A percentile compares a stretch with the other conserved stretches of the same genome.
phyloP scores from a whole-genome alignment of 2,113 vertebrate genomes.

The Actenoides hombroni region DNA sequence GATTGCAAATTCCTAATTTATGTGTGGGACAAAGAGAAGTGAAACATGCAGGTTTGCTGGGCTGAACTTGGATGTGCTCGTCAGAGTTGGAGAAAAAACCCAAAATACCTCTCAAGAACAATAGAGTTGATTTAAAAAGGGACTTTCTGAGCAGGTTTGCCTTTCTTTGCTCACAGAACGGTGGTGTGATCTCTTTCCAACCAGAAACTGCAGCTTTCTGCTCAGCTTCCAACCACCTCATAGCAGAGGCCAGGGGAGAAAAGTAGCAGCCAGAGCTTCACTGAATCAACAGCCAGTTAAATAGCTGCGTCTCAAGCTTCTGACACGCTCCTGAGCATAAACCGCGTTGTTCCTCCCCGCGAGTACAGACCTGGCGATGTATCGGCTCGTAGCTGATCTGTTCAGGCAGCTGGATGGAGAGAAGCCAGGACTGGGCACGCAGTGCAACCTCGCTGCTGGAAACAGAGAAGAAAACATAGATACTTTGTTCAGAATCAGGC shows the following conservation, averaged over 20 bases:
- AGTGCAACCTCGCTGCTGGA: conserved; percentile 38
- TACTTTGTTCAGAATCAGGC: not conserved
- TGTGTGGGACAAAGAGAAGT: not conserved
- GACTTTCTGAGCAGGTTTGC: not conserved
- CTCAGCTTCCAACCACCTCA: not conserved
- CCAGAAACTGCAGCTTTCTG: rapidly evolving
- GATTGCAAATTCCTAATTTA: not conserved
- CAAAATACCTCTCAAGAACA: not conserved
- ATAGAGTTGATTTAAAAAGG: not conserved
- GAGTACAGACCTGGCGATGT: conserved; percentile 84
- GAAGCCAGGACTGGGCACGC: not conserved
- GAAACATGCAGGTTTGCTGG: not conserved
- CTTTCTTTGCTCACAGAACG: no score
- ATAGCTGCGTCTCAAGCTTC: not conserved
- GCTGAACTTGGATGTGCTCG: not conserved
- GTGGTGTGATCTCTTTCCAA: not conserved
- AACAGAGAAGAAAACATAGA: not conserved
- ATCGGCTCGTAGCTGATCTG: conserved; percentile 73
- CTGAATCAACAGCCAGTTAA: not conserved
- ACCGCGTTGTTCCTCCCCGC: rapidly evolving
- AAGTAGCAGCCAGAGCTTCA: not conserved
- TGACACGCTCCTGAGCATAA: not conserved
- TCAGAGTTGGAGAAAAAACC: not conserved
- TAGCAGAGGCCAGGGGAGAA: not conserved
- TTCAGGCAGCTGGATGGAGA: not conserved